A percentile compares a stretch with the other conserved stretches of the same genome.
phyloP scores from a whole-genome alignment of 2,797 vertebrate species.

The Crenuchus spilurus region DNA sequence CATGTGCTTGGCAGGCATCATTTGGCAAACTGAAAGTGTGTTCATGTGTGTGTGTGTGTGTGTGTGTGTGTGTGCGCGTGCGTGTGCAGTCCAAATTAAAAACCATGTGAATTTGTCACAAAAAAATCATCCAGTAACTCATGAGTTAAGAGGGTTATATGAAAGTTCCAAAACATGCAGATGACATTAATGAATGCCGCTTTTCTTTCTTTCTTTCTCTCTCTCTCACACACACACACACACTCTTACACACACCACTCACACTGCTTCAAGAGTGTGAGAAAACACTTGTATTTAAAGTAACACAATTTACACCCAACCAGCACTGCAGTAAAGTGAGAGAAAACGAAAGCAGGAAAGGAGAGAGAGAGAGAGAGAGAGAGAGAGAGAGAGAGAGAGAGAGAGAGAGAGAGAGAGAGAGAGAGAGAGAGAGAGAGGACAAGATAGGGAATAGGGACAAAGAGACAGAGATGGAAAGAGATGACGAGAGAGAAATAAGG shows the following conservation, averaged over 20 bases:
- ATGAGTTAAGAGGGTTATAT: neutral
- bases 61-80: neutral
- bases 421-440: conserved; percentile 37
- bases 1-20: conserved; percentile 37
- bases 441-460: conserved; percentile 3
- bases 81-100: conserved; percentile 1
- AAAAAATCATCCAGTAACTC: neutral
- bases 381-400: conserved; percentile 47
- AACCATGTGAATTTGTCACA: conserved; percentile 11
- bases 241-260: conserved; percentile 24
- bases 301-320: conserved; percentile 75
- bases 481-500: conserved; percentile 6
- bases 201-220: too few relatives aligned
- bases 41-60: neutral
- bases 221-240: neutral
- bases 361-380: conserved; percentile 17
- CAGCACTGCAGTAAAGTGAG: conserved; percentile 31
- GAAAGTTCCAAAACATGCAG: conserved; percentile 4
- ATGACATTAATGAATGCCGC: conserved; percentile 5
- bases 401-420: conserved; percentile 39
- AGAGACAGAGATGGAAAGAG: conserved; percentile 24
- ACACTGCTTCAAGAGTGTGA: conserved; percentile 57
- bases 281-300: conserved; percentile 78
- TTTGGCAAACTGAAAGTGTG: conserved; percentile 28
- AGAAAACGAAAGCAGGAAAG: conserved; percentile 26